Conservation (phyloP, 2,888 invertebrate genomes). For the Acholoe squamosa region DNA sequence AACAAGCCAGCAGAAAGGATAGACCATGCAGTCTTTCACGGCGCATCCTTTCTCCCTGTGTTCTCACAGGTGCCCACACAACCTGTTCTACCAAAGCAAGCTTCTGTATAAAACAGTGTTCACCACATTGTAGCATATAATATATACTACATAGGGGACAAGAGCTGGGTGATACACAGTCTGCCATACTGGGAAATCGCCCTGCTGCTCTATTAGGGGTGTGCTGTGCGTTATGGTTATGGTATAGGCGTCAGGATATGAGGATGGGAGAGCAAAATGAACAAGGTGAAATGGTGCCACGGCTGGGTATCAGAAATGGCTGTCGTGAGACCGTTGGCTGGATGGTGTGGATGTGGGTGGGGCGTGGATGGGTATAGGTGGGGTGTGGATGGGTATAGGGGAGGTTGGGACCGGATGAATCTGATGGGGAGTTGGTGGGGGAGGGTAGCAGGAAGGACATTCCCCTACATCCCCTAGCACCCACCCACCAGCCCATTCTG, state of each 20-base stretch:
- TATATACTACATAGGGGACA: neutral
- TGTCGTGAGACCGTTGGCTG: neutral
- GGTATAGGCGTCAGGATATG: slow-evolving; percentile 16
- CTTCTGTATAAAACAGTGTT: slow-evolving; percentile 15
- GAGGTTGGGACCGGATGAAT: neutral
- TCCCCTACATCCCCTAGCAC: too few species aligned
- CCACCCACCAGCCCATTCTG: neutral
- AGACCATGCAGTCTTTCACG: neutral
- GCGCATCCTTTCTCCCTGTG: neutral
- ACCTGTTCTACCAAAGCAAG: neutral
- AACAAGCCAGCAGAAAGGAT: neutral
- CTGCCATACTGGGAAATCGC: neutral
- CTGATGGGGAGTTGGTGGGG: slow-evolving; percentile 23
- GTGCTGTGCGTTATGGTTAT: slow-evolving; percentile 47
- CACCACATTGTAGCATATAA: neutral
- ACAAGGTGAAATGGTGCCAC: slow-evolving; percentile 40
- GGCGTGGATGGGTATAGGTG: neutral
- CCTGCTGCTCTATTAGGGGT: slow-evolving; percentile 40
- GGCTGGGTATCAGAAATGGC: slow-evolving; percentile 33
- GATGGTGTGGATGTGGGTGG: neutral
- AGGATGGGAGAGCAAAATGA: neutral
- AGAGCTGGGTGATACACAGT: neutral
- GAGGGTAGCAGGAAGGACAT: neutral
- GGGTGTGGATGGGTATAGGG: neutral
- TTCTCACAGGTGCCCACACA: neutral